These are phyloP conservation scores for Mamestra brassicae DNA, from an alignment of 2,888 invertebrate genomes.

Conservation along the genomic window DNA sequence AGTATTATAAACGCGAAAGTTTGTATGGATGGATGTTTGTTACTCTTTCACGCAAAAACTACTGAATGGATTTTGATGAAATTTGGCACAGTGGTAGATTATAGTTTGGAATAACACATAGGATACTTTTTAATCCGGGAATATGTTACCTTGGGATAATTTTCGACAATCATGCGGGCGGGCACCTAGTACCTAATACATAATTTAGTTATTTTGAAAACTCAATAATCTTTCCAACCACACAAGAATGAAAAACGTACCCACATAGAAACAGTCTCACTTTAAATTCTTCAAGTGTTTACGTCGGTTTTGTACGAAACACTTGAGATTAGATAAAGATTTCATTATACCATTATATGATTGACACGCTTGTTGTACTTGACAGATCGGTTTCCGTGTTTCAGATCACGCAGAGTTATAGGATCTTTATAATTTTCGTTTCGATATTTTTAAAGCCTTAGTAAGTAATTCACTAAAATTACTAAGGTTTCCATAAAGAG, in stretches of 20 bases:
- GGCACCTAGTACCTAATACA: too few species aligned
- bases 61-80: too few species aligned
- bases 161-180: too few species aligned
- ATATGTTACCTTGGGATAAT: too few species aligned
- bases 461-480: too few species aligned
- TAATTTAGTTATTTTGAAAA: neutral
- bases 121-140: too few species aligned
- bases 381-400: slow-evolving; percentile 59
- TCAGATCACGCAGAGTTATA: slow-evolving; percentile 5
- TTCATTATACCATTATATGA: slow-evolving; percentile 48
- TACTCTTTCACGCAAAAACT: too few species aligned
- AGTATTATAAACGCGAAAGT: too few species aligned
- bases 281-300: slow-evolving; percentile 56
- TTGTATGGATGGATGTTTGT: too few species aligned
- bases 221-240: neutral
- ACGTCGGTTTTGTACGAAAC: slow-evolving; percentile 30
- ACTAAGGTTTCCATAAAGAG: too few species aligned
- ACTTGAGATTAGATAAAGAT: slow-evolving; percentile 62
- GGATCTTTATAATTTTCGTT: slow-evolving; percentile 19
- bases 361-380: slow-evolving; percentile 53
- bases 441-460: neutral
- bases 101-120: too few species aligned
- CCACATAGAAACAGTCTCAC: slow-evolving; percentile 40
- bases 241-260: slow-evolving; percentile 26
- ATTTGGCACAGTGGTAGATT: too few species aligned